Evolutionary conservation across 1,140 invertebrate species (phyloP), one percentile per base, ranked within the genome.

Genomic region (Euglossa dilemma): DNA sequence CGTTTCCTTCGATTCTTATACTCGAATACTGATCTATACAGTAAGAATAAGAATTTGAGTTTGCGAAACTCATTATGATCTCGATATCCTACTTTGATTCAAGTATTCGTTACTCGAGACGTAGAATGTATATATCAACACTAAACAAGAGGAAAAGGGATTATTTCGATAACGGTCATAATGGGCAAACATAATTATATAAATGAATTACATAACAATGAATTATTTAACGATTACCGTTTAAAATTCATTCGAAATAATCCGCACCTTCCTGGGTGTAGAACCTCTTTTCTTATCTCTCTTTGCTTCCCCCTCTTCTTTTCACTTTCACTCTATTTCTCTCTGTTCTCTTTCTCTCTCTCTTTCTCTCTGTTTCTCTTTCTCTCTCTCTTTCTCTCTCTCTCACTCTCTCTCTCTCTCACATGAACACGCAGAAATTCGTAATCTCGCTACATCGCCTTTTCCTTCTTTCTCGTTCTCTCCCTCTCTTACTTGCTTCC

Each of bases 401-500:
- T 80, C 18, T 63, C 43, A 56, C 36, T 84, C 23, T 85, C 14
- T 82, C 36, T 83, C 36, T 80, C 16, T 61, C 59, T 74, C 14
- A 14, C 59, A 75, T 81, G 63, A 81, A 75, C 72, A 81, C 72
- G 43, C 80, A 67, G 18, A 75, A 78, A 84, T 61, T 83, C 72
- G 59, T 45, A 80, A 81, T 83, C 84, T 88, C 66, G 25, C 54
- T 74, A 61, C 64, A 54, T 70, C 9, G 28, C 57, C 0, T 69
- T 66, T 23, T 66, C 43, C 84, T 69, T 67, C 75, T 52, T 25
- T 73, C 54, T 82, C 80, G 78, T 76, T 77, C 67, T 87, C 81
- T 80, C 75, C 67, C 84, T 76, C 79, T 59, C 75, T 82, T 72
- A 84, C 83, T 90, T 71, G 14, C 63, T 83, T 71, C 64, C 25